Evolutionary conservation across 30 jellyfish, hydroid and myxozoan genomes (phyloP).

Genomic region (Aurelia sp.): DNA sequence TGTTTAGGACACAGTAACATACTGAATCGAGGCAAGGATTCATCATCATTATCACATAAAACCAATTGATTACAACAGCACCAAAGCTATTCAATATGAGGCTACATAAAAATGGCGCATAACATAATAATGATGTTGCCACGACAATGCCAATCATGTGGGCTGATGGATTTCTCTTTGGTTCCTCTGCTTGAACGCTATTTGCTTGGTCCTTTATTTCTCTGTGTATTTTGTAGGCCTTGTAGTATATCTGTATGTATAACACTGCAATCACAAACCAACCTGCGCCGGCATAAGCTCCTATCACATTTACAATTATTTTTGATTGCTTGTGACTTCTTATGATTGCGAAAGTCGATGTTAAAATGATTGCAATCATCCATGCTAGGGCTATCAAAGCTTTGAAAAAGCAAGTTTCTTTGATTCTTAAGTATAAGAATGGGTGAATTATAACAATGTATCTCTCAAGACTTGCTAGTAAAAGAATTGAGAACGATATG

Average conservation of each 20-base stretch:
- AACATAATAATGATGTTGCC: conserved; percentile 15
- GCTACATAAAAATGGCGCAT: conserved; percentile 11
- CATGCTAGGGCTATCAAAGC: background rate
- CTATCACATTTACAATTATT: no score
- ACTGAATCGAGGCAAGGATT: conserved; percentile 17
- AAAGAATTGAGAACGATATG: conserved; percentile 2
- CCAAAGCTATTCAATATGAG: background rate
- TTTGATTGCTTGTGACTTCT: no score
- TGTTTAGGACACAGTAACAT: conserved; percentile 27
- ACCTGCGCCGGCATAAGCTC: background rate
- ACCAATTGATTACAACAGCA: background rate
- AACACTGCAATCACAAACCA: conserved; percentile 2
- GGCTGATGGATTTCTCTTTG: conserved; percentile 4
- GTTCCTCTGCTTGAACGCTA: background rate
- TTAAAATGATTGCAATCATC: background rate
- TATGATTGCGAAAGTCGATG: no score
- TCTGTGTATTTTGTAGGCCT: conserved; percentile 8
- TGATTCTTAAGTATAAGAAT: conserved; percentile 2
- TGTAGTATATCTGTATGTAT: background rate
- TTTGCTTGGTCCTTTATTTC: conserved; percentile 21
- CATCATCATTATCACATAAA: background rate
- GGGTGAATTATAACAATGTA: conserved; percentile 26
- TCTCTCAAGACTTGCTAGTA: conserved; percentile 38
- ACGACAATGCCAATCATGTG: conserved; percentile 14
- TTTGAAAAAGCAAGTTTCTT: background rate